A percentile compares a stretch with the other conserved stretches of the same genome.
Conservation (phyloP, 2,113 vertebrate species). For the Solea solea region DNA sequence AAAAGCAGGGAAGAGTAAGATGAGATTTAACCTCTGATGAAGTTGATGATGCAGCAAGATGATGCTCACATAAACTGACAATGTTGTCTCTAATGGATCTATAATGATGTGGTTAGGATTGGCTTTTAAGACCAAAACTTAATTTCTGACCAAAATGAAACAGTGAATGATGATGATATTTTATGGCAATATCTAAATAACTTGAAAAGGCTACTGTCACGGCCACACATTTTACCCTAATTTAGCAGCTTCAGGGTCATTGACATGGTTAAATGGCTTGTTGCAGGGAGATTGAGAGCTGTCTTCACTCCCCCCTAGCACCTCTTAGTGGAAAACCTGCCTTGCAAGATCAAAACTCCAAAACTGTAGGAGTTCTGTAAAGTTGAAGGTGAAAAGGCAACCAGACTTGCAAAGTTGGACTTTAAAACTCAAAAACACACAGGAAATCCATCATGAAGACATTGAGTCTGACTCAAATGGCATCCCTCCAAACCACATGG, state of each 20-base stretch:
- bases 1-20: not conserved
- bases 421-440: not conserved
- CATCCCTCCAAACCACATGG: constrained; percentile 9
- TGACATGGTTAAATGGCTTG: no score
- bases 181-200: not conserved
- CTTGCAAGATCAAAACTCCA: no score
- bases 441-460: constrained; percentile 1
- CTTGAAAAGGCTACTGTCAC: not conserved
- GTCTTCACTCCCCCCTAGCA: no score
- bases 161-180: not conserved
- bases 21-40: constrained; percentile 32
- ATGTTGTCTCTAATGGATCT: constrained; percentile 41
- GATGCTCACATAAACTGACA: constrained; percentile 42
- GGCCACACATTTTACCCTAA: no score
- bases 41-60: constrained; percentile 52
- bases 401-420: no score
- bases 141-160: not conserved
- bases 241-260: no score
- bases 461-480: constrained; percentile 9
- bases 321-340: no score
- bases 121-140: constrained; percentile 14
- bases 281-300: no score
- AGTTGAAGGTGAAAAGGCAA: no score
- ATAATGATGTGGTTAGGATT: constrained; percentile 35
- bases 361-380: no score